phyloP scores from a whole-genome alignment of 2,113 vertebrate species.

The human region GRCh38 chr11:42730501-42731000 shows the following conservation, averaged over 20 bases:
- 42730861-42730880: background rate
- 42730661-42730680: background rate
- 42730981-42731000: background rate
- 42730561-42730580: background rate
- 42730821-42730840: background rate
- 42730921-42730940: conserved; percentile 3
- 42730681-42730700: background rate
- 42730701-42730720: background rate
- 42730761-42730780: background rate
- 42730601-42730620: background rate
- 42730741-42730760: background rate
- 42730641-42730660: background rate
- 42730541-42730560: background rate
- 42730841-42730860: background rate
- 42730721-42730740: conserved; percentile 17
- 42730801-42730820: background rate
- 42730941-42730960: background rate
- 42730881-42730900: background rate
- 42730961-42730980: background rate
- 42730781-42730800: background rate
- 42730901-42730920: background rate
- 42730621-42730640: background rate
- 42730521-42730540: background rate
- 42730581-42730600: background rate
- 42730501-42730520: background rate